Evolutionary conservation across 2,797 vertebrate genomes (phyloP), one percentile per base, ranked within the genome.

Genomic region (Coendou prehensilis): DNA sequence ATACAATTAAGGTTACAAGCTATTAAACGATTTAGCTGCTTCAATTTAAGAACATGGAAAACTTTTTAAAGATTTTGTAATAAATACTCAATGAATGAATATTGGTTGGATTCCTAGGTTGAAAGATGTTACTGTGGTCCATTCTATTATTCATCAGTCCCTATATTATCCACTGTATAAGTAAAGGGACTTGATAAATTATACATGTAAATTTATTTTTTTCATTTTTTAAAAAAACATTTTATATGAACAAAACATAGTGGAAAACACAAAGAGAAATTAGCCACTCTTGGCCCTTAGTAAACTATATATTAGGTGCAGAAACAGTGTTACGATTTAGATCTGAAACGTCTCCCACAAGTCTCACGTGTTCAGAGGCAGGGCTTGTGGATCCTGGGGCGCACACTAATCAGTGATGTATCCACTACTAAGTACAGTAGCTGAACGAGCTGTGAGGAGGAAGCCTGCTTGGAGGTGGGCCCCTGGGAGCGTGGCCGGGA

Each of bases 1-100:
- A 95, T 41, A 89, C 15, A 93, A 61, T 41, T 56, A 67, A 92
- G 78, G 61, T 91, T 89, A 80, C 22, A 57, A 64, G 41, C 47
- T 85, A 64, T 17, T 80, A 33, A 94, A 95, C 95, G 18, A 96
- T 56, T 91, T 28, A 73, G 50, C 30, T 83, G 28, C 63, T 96
- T 91, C 54, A 79, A 56, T 75, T 67, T 73, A 80, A 93, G 37
- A 92, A 57, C 33, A 80, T 8, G n/a, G 17, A 90, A n/a, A 54
- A 75, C 0, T 23, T 92, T 89, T 64, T 86, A 61, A 94, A 86
- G 69, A 82, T 7, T 71, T 37, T 69, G 1, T 47, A 95, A 93
- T 67, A 94, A 96, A 88, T 78, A 20, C 9, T 37, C 54, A 5
- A 91, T 30, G 45, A 80, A 89, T 79, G 11, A 90, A 54, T 30